Percentiles rank a stretch among this genome's conserved stretches.
Conservation (phyloP, 2,797 vertebrate species). For the Spinibarbus caldwelli region DNA sequence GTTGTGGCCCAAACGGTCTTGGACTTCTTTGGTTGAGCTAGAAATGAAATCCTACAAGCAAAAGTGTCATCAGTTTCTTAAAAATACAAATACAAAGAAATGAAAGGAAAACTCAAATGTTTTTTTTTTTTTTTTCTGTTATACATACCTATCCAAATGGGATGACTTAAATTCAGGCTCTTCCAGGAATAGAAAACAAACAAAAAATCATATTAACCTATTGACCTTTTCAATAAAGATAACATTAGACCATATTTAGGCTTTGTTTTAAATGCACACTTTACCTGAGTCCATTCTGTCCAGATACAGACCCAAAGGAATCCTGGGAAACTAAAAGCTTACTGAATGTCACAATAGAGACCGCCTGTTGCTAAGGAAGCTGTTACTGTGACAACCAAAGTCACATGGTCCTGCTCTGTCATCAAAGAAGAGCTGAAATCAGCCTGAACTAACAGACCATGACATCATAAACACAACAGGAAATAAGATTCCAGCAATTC, state of each 20-base stretch:
- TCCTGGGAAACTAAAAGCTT: conserved; percentile 10
- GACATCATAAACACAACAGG: background rate
- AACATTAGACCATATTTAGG: background rate
- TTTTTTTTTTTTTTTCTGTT: too few relatives aligned
- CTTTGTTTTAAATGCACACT: background rate
- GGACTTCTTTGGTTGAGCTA: conserved; percentile 73
- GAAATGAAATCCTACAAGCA: conserved; percentile 70
- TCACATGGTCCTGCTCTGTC: conserved; percentile 59
- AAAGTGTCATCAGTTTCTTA: background rate
- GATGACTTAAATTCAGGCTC: conserved; percentile 56
- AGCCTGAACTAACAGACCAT: conserved; percentile 49
- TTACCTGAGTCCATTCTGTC: conserved; percentile 66
- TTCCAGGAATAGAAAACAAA: conserved; percentile 26
- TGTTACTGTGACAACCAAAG: conserved; percentile 68
- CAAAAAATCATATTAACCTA: conserved; percentile 11
- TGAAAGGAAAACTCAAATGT: rapidly evolving
- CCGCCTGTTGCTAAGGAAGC: conserved; percentile 63
- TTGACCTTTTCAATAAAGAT: background rate
- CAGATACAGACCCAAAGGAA: conserved; percentile 7
- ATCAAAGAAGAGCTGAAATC: conserved; percentile 62
- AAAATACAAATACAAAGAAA: background rate
- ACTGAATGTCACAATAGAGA: conserved; percentile 49
- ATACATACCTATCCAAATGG: conserved; percentile 68
- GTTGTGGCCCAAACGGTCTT: conserved; percentile 72
- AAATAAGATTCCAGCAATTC: background rate